Base-by-base conservation (phyloP, 2,888 invertebrate species). In the Diaphora mendica region DNA sequence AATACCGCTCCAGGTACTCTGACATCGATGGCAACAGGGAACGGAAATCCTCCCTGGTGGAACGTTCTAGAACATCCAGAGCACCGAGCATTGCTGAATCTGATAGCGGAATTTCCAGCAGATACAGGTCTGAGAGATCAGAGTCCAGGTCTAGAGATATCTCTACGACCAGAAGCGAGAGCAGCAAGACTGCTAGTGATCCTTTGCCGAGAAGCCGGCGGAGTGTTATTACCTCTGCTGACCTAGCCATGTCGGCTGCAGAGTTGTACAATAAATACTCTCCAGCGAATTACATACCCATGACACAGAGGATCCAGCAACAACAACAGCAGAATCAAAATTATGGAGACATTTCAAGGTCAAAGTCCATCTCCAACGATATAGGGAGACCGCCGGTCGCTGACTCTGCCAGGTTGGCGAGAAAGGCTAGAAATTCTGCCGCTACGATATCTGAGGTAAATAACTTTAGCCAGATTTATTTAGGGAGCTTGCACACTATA, bases 231-330 rank as follows among this genome's bases (percentile, higher is more conserved):
- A 94, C 93, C 82, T 96, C 95, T 11, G 95, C 95, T 55, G 94
- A 96, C 48, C 88, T 96, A 86, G 96, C 95, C 70, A 97, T 96
- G 96, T 97, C 95, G 71, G 96, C 96, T 1, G 97, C 97, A 51
- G 97, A 98, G 79, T 92, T 97, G 78, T 97, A 97, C 88, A 97
- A 97, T 86, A 97, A 97, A 91, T 98, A 98, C 88, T 97, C 97
- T 62, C 97, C 97, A 69, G 96, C 97, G 64, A 97, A 97, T 89
- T 98, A 98, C 91, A 96, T 97, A 87, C 97, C 98, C 77, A 85
- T 94, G 64, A 95, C 96, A 1, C 95, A 95, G 77, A 87, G 96
- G 73, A 83, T 95, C 0, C 93, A 94, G 68, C 90, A 92, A 68
- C 91, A 90, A n/a, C 89, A 73, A 55, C 73, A 90, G 26, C 89